phyloP scores from a whole-genome alignment of 2,888 invertebrate genomes.

The Noctua janthe region DNA sequence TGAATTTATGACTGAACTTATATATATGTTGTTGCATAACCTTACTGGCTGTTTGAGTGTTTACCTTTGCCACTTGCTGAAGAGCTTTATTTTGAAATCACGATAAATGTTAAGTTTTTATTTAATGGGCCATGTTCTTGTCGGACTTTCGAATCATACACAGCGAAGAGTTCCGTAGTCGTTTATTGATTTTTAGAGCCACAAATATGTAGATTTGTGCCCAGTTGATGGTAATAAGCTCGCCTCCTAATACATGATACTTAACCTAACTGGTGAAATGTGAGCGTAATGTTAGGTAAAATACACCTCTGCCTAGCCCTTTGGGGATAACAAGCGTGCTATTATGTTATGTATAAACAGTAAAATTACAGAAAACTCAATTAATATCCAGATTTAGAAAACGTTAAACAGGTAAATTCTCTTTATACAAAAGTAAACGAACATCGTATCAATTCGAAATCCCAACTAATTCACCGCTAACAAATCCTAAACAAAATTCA shows the following conservation, averaged over 20 bases:
- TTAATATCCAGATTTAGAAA: neutral
- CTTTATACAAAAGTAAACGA: constrained; percentile 19
- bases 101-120: neutral
- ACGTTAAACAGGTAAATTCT: neutral
- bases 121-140: neutral
- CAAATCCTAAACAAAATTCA: constrained; percentile 48
- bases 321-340: too few species aligned
- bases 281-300: too few species aligned
- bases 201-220: neutral
- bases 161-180: neutral
- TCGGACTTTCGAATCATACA: too few species aligned
- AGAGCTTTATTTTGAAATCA: neutral
- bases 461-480: constrained; percentile 3
- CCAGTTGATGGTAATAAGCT: too few species aligned
- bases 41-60: constrained; percentile 5
- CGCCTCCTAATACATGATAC: too few species aligned
- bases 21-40: constrained; percentile 34
- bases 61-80: neutral
- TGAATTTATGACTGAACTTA: constrained; percentile 54
- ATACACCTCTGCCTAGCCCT: too few species aligned
- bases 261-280: too few species aligned
- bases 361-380: neutral
- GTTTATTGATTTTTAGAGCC: too few species aligned
- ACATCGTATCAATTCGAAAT: constrained; percentile 20
- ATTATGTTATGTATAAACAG: neutral